These are phyloP conservation scores for Aulostomus chinensis DNA, from an alignment of 2,797 vertebrate genomes.

Conservation along the genomic window DNA sequence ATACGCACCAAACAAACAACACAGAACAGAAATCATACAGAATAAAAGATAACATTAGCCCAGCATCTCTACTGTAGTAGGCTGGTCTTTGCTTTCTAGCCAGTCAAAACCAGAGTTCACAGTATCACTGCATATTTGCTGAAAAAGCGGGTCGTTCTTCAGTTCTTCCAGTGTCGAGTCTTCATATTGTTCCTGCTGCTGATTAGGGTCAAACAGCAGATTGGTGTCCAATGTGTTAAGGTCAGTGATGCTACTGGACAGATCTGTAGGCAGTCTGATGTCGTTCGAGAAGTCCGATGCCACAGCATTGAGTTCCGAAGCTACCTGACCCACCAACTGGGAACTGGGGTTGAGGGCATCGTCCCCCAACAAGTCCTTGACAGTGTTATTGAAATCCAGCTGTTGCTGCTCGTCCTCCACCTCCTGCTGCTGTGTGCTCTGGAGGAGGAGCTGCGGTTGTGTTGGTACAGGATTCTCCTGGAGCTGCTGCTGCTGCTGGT, in stretches of 20 bases:
- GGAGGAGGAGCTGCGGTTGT: conserved; percentile 76
- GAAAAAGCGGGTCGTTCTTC: conserved; percentile 98
- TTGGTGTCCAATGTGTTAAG: conserved; percentile 97
- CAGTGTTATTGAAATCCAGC: conserved; percentile 95
- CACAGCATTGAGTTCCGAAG: conserved; percentile 90
- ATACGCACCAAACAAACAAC: conserved; percentile 73
- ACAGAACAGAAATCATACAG: conserved; percentile 77
- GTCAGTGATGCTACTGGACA: conserved; percentile 99
- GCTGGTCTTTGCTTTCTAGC: conserved; percentile 99
- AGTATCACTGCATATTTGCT: conserved; percentile 99
- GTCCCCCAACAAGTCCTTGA: conserved; percentile 95
- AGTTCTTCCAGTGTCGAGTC: conserved; percentile 99
- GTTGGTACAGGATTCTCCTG: conserved; percentile 68
- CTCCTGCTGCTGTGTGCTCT: conserved; percentile 78
- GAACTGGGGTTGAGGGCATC: conserved; percentile 93
- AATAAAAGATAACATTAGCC: conserved; percentile 83
- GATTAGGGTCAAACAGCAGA: conserved; percentile 97
- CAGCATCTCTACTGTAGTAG: conserved; percentile 98
- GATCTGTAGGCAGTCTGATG: conserved; percentile 96
- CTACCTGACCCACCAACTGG: conserved; percentile 93
- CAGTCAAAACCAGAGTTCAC: conserved; percentile 98
- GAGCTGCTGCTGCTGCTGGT: conserved; percentile 66
- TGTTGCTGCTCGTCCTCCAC: conserved; percentile 80
- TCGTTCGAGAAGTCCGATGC: conserved; percentile 95
- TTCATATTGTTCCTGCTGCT: conserved; percentile 98